phyloP scores from a whole-genome alignment of 2,888 invertebrate genomes.

The Pecten maximus region DNA sequence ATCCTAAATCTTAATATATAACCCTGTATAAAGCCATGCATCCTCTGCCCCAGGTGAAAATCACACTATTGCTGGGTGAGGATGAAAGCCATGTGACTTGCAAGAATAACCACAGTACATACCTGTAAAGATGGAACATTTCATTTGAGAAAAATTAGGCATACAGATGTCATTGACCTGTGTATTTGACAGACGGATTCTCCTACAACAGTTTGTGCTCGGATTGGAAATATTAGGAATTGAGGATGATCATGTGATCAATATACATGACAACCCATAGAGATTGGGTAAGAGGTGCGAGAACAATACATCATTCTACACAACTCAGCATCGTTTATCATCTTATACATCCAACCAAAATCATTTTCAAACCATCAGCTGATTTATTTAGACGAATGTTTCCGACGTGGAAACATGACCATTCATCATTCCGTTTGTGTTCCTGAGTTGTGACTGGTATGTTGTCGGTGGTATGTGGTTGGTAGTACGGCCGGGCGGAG shows the following conservation, averaged over 20 bases:
- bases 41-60: too few relatives aligned
- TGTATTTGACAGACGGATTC: not conserved
- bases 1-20: too few relatives aligned
- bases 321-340: not conserved
- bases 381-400: constrained; percentile 5
- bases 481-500: not conserved
- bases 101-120: too few relatives aligned
- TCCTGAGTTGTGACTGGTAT: not conserved
- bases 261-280: not conserved
- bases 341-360: not conserved
- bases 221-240: not conserved
- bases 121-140: too few relatives aligned
- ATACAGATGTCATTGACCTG: not conserved
- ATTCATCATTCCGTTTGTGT: not conserved
- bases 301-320: not conserved
- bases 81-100: too few relatives aligned
- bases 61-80: too few relatives aligned
- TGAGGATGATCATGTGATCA: not conserved
- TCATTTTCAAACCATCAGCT: constrained; percentile 33
- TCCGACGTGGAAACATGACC: not conserved
- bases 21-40: too few relatives aligned
- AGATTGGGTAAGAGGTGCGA: not conserved
- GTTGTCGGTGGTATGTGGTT: not conserved
- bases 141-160: too few relatives aligned
- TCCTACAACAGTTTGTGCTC: not conserved